Conservation (phyloP, 2,113 vertebrate species). For the Perca flavescens region DNA sequence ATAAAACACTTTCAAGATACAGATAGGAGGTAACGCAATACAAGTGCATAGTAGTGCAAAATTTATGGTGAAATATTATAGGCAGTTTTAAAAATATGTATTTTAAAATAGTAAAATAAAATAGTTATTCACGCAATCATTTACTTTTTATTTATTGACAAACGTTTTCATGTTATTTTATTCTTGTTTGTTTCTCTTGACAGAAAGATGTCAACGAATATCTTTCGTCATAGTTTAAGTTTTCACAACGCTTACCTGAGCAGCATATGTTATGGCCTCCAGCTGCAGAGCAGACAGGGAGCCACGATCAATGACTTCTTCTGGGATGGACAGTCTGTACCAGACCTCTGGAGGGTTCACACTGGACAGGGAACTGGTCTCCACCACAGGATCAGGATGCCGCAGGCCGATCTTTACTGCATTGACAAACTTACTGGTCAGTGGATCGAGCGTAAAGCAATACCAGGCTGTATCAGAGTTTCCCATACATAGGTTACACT, state of each 20-base stretch:
- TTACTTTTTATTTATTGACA: not conserved
- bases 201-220: not conserved
- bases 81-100: not conserved
- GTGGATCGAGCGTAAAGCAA: not conserved
- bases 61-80: not conserved
- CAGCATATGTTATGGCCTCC: slow-evolving; percentile 96
- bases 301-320: slow-evolving; percentile 95
- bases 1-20: not conserved
- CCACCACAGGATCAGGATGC: slow-evolving; percentile 97
- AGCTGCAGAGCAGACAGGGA: slow-evolving; percentile 97
- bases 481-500: too few species aligned
- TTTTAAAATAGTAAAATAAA: not conserved
- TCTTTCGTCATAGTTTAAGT: too few species aligned
- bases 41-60: too few species aligned
- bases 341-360: slow-evolving; percentile 97
- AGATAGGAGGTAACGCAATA: too few species aligned
- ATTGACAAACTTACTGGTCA: not conserved
- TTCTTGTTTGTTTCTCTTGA: not conserved
- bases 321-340: slow-evolving; percentile 95
- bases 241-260: slow-evolving; percentile 82
- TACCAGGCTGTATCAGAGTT: not conserved
- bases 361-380: slow-evolving; percentile 97
- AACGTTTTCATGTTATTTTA: not conserved
- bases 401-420: slow-evolving; percentile 94
- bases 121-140: not conserved